These are phyloP conservation scores for Pyrrhia umbra DNA, from an alignment of 2,888 invertebrate genomes.

Conservation along the genomic window DNA sequence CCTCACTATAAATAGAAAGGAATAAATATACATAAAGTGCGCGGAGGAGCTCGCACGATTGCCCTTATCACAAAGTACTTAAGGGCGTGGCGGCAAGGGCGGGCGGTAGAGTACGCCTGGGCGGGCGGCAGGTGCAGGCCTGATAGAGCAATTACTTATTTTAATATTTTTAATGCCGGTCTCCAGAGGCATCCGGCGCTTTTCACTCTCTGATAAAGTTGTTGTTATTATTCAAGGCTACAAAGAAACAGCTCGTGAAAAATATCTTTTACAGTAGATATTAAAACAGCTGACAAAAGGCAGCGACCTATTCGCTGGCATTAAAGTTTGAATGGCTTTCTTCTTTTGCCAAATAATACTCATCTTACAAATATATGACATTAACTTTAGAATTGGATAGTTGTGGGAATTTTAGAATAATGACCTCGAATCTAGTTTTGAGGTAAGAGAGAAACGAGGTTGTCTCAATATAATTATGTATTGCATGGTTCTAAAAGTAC, in stretches of 20 bases:
- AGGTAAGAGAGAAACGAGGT: conserved; percentile 12
- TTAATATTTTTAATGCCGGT: conserved; percentile 85
- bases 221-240: conserved; percentile 73
- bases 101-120: conserved; percentile 63
- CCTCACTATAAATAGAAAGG: conserved; percentile 61
- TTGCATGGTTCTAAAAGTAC: conserved; percentile 11
- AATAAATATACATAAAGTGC: conserved; percentile 64
- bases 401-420: neutral
- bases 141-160: conserved; percentile 87
- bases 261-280: conserved; percentile 44
- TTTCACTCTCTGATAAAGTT: conserved; percentile 75
- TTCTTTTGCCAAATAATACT: neutral
- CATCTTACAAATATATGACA: no score
- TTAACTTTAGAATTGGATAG: neutral
- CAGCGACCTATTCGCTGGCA: conserved; percentile 16
- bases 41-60: conserved; percentile 69
- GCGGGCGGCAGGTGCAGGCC: conserved; percentile 83
- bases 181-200: conserved; percentile 71
- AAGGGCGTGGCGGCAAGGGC: conserved; percentile 69
- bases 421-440: neutral
- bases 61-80: conserved; percentile 78
- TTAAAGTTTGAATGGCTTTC: conserved; percentile 21
- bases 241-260: conserved; percentile 61
- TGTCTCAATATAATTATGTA: no score
- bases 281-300: conserved; percentile 37